Evolutionary conservation across 2,888 invertebrate genomes (phyloP).

Genomic region (Heptascelio sp.): DNA sequence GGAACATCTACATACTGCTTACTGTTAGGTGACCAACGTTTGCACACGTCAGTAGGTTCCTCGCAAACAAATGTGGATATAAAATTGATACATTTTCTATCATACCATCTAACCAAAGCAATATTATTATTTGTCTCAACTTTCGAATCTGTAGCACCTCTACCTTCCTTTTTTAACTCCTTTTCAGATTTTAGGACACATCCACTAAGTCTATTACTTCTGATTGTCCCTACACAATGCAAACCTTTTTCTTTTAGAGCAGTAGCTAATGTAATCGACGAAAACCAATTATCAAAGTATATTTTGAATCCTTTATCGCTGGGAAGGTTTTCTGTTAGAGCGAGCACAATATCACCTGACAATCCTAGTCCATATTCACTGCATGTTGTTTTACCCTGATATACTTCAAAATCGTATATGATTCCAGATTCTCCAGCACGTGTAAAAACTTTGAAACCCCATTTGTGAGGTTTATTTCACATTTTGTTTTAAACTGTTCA

Average conservation of each 20-base stretch:
- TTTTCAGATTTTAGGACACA: neutral
- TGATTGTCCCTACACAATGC: constrained; percentile 24
- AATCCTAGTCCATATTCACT: constrained; percentile 11
- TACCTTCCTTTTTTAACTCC: neutral
- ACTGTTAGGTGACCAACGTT: constrained; percentile 20
- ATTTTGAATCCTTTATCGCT: constrained; percentile 1
- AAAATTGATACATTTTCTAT: constrained; percentile 29
- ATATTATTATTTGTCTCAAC: neutral
- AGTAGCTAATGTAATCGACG: constrained; percentile 1
- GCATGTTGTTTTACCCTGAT: constrained; percentile 16
- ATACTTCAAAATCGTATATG: constrained; percentile 29
- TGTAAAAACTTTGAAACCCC: constrained; percentile 23
- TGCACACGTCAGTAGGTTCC: constrained; percentile 19
- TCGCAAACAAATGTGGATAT: constrained; percentile 24
- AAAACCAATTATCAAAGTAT: constrained; percentile 27
- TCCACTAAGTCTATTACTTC: constrained; percentile 12
- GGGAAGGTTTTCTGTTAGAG: constrained; percentile 5
- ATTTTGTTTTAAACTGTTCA: constrained; percentile 4
- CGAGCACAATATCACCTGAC: constrained; percentile 16
- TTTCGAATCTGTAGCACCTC: neutral
- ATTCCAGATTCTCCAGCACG: constrained; percentile 17
- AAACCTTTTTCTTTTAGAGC: constrained; percentile 17
- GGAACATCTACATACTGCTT: constrained; percentile 17
- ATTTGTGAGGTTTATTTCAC: constrained; percentile 9
- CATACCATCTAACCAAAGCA: constrained; percentile 39